Evolutionary conservation across 1,140 invertebrate genomes (phyloP).

Genomic region (Brachystomella parvula): DNA sequence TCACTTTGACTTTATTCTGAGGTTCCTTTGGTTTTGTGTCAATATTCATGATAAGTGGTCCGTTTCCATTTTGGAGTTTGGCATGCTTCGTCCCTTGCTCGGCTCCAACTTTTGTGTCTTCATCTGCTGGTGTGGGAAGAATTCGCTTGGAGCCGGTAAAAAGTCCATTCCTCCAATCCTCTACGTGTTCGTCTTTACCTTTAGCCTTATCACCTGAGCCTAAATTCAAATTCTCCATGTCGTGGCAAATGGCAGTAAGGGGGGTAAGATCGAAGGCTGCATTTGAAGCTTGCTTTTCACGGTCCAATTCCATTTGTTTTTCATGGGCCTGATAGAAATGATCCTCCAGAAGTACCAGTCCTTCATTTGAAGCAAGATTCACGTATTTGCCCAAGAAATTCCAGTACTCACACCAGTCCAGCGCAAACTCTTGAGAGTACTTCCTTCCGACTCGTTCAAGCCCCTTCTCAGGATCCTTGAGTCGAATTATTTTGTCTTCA

Average conservation of each 20-base stretch:
- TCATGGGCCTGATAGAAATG: background rate
- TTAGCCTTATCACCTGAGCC: background rate
- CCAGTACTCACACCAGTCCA: slow-evolving; percentile 22
- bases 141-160: too few species aligned
- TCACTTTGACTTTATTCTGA: too few species aligned
- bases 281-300: background rate
- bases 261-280: background rate
- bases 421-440: background rate
- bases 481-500: background rate
- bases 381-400: slow-evolving; percentile 15
- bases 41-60: too few species aligned
- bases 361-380: slow-evolving; percentile 12
- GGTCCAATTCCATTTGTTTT: background rate
- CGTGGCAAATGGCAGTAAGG: background rate
- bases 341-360: slow-evolving; percentile 10
- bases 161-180: background rate
- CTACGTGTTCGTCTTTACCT: background rate
- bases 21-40: too few species aligned
- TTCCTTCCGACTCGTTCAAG: slow-evolving; percentile 16
- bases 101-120: too few species aligned
- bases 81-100: too few species aligned
- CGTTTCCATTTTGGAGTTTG: too few species aligned
- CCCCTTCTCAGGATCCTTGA: slow-evolving; percentile 20
- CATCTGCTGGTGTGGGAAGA: too few species aligned
- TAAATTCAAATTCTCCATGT: background rate